Evolutionary conservation across 2,113 vertebrate species (phyloP).

Genomic region (Uropsilus gracilis): DNA sequence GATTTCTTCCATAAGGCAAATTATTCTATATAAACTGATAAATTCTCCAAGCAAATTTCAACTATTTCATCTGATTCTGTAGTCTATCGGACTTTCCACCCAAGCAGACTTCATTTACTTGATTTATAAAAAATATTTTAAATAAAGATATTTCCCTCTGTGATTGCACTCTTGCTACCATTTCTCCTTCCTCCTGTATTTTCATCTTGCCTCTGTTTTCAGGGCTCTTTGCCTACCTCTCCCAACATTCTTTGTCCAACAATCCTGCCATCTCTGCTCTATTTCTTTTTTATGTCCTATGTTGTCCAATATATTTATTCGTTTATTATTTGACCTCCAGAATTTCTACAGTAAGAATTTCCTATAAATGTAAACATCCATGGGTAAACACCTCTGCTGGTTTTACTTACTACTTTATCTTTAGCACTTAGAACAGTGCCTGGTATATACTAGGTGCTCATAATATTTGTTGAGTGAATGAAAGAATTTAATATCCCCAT

Average conservation of each 20-base stretch:
- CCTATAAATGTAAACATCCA: neutral
- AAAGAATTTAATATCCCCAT: neutral
- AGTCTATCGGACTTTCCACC: neutral
- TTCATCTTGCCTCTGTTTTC: neutral
- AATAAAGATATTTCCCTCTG: neutral
- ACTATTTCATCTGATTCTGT: neutral
- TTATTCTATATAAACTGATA: neutral
- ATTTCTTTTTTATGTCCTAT: neutral
- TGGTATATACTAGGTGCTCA: neutral
- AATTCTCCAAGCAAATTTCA: neutral
- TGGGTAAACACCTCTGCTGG: neutral
- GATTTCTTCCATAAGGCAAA: neutral
- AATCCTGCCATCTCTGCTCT: neutral
- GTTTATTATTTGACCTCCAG: neutral
- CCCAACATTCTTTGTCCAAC: neutral
- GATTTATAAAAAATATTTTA: neutral
- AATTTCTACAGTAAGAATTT: neutral
- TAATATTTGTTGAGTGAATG: neutral
- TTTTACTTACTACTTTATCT: neutral
- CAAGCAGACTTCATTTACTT: neutral
- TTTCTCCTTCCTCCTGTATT: neutral
- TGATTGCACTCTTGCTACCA: neutral
- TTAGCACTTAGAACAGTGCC: neutral
- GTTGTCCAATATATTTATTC: neutral
- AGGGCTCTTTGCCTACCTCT: neutral